phyloP scores from a whole-genome alignment of 2,888 invertebrate species.

The Podotricha telesiphe region DNA sequence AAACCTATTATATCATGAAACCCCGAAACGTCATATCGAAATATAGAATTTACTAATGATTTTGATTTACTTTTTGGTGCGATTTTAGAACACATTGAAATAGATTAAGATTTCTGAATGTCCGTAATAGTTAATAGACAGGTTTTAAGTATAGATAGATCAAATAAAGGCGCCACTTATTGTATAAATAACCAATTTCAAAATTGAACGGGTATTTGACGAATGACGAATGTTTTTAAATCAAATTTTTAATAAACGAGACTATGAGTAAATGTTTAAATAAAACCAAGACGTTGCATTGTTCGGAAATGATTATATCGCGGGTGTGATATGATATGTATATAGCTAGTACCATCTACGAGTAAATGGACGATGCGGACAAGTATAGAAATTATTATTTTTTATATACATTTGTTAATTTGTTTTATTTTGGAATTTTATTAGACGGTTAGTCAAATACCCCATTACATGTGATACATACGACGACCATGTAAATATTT shows the following conservation, averaged over 20 bases:
- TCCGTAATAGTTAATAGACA: slow-evolving; percentile 39
- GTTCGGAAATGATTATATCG: slow-evolving; percentile 1
- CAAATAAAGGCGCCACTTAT: slow-evolving; percentile 31
- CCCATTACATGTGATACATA: slow-evolving; percentile 36
- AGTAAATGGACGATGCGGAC: neutral
- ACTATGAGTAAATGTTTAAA: neutral
- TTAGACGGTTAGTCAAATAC: slow-evolving; percentile 24
- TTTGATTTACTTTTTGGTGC: slow-evolving; percentile 28
- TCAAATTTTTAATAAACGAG: neutral
- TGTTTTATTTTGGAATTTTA: neutral
- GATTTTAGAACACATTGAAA: slow-evolving; percentile 30
- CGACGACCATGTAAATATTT: slow-evolving; percentile 32
- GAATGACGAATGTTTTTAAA: slow-evolving; percentile 2
- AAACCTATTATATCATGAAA: slow-evolving; percentile 26
- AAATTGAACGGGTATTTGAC: slow-evolving; percentile 23
- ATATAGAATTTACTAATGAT: slow-evolving; percentile 36
- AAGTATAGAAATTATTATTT: slow-evolving; percentile 3
- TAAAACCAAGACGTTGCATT: slow-evolving; percentile 9
- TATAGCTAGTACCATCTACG: neutral
- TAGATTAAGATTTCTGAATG: slow-evolving; percentile 41
- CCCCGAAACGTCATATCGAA: slow-evolving; percentile 43
- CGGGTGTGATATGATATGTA: slow-evolving; percentile 13
- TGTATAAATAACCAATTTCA: slow-evolving; percentile 31
- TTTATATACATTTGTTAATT: slow-evolving; percentile 15
- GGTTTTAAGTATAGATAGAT: slow-evolving; percentile 34